phyloP scores from a whole-genome alignment of 2,113 vertebrate species.

The Scomber scombrus region DNA sequence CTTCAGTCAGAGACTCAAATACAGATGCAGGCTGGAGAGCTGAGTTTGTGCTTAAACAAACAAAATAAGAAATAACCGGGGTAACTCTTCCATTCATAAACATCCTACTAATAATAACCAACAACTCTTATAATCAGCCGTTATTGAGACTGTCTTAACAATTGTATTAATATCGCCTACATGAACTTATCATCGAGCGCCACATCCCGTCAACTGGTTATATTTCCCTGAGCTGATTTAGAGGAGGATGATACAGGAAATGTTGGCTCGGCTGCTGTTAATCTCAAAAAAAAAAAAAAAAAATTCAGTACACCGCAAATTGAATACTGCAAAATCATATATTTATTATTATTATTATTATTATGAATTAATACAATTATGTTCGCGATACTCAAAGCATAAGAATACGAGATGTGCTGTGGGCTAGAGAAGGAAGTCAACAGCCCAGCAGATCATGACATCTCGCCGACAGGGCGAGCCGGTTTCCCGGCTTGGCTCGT shows the following conservation, averaged over 20 bases:
- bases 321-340: not conserved
- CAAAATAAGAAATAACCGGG: not conserved
- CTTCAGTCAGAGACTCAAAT: conserved; percentile 19
- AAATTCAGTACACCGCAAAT: not conserved
- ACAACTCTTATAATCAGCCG: not conserved
- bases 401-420: not conserved
- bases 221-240: conserved; percentile 52
- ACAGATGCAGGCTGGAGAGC: not conserved
- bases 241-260: conserved; percentile 48
- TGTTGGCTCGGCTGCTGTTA: conserved; percentile 25
- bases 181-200: conserved; percentile 46
- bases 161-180: not conserved
- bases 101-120: not conserved
- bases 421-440: conserved; percentile 39
- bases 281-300: no score
- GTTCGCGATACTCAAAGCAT: not conserved
- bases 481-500: conserved; percentile 47
- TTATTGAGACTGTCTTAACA: not conserved
- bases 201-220: conserved; percentile 32
- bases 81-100: not conserved
- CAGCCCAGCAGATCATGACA: conserved; percentile 29
- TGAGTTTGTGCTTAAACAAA: not conserved
- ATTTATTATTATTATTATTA: not conserved
- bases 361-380: not conserved
- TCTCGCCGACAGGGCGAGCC: conserved; percentile 44